Conservation (phyloP, 2,888 invertebrate genomes). For the Dolomedes plantarius region DNA sequence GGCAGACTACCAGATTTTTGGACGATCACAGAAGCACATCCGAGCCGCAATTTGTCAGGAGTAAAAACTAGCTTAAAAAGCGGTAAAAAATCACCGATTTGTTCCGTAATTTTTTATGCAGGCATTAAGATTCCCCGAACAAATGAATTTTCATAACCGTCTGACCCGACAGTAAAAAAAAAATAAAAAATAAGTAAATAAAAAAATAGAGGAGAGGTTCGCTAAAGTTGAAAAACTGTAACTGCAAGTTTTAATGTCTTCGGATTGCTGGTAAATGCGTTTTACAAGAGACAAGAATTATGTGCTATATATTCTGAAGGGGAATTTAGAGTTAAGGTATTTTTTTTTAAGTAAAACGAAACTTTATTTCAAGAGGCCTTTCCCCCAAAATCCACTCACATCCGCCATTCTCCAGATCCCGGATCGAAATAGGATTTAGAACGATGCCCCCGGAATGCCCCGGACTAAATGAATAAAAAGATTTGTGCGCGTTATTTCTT, state of each 20-base stretch:
- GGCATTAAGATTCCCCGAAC: too few species aligned
- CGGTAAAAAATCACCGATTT: too few species aligned
- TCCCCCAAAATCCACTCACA: slow-evolving; percentile 45
- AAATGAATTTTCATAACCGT: too few species aligned
- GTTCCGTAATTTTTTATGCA: too few species aligned
- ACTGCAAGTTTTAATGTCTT: background rate
- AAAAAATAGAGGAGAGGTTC: too few species aligned
- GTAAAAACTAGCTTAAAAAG: too few species aligned
- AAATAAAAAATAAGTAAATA: too few species aligned
- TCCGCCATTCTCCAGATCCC: slow-evolving; percentile 35
- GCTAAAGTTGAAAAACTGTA: background rate
- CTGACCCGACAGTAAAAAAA: too few species aligned
- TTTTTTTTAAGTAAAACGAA: background rate
- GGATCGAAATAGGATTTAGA: slow-evolving; percentile 25
- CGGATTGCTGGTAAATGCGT: slow-evolving; percentile 35
- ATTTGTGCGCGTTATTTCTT: slow-evolving; percentile 61
- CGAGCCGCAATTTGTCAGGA: too few species aligned
- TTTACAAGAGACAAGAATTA: slow-evolving; percentile 46
- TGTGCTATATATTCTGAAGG: slow-evolving; percentile 52
- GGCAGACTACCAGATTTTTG: too few species aligned
- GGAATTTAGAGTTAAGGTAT: slow-evolving; percentile 1
- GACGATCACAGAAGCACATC: too few species aligned
- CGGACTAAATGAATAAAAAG: slow-evolving; percentile 62
- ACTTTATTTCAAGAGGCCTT: slow-evolving; percentile 13
- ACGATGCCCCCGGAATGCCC: slow-evolving; percentile 5